phyloP scores from a whole-genome alignment of 1,140 invertebrate species.

The Lineus longissimus region DNA sequence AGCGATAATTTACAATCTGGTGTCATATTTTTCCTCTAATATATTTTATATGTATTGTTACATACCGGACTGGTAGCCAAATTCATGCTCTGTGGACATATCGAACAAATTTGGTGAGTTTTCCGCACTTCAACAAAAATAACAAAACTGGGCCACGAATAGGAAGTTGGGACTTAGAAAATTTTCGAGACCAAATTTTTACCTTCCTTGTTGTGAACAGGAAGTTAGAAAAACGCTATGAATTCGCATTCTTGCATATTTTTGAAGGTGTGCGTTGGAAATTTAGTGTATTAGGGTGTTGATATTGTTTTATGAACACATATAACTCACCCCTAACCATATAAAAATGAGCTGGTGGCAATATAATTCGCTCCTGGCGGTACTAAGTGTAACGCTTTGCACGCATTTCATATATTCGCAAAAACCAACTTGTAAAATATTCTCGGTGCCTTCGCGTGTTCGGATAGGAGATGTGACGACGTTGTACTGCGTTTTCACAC shows the following conservation, averaged over 20 bases:
- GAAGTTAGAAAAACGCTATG: not conserved
- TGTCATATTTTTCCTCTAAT: too few species aligned
- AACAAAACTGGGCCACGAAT: too few species aligned
- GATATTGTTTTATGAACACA: too few species aligned
- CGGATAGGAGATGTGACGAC: not conserved
- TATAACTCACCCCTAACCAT: not conserved
- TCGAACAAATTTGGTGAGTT: too few species aligned
- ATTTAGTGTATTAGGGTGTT: too few species aligned
- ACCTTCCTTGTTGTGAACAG: not conserved
- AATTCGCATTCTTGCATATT: not conserved
- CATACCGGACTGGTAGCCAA: too few species aligned
- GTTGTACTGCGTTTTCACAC: not conserved
- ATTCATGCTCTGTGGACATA: too few species aligned
- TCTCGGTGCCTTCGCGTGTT: not conserved
- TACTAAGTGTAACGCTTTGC: not conserved
- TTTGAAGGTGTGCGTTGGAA: too few species aligned
- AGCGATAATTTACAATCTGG: too few species aligned
- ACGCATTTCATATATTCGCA: not conserved
- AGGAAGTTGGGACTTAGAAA: too few species aligned
- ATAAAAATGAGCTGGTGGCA: not conserved
- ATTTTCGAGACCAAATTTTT: not conserved
- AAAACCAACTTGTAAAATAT: not conserved
- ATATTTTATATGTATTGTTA: too few species aligned
- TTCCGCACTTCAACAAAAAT: too few species aligned
- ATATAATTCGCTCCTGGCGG: not conserved